Evolutionary conservation across 2,888 invertebrate species (phyloP).

Genomic region (Zygaena filipendulae): DNA sequence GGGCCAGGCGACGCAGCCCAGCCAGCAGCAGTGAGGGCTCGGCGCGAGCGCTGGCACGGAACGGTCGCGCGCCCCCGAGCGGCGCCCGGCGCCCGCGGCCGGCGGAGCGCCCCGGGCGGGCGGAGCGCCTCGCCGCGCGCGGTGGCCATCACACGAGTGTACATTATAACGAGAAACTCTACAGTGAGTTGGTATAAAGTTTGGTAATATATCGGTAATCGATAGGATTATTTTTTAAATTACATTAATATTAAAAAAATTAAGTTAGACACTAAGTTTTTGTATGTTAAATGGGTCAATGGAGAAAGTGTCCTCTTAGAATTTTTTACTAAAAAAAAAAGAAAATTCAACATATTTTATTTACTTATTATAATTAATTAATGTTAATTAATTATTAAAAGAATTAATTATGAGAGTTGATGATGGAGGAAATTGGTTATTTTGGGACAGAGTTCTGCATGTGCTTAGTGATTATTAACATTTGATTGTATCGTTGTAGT

Average conservation of each 20-base stretch:
- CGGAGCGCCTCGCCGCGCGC: too few species aligned
- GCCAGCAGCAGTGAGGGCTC: conserved; percentile 46
- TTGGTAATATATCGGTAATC: conserved; percentile 28
- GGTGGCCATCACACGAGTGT: too few species aligned
- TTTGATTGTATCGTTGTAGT: too few species aligned
- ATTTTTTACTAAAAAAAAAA: conserved; percentile 58
- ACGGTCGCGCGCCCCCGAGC: conserved; percentile 22
- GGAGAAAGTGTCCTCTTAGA: conserved; percentile 54
- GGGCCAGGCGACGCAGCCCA: conserved; percentile 39
- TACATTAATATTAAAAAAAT: conserved; percentile 48
- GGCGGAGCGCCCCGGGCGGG: conserved; percentile 8
- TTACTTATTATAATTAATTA: too few species aligned
- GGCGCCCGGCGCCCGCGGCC: conserved; percentile 18
- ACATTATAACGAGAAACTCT: conserved; percentile 22
- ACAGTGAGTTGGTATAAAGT: conserved; percentile 38
- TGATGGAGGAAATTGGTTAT: too few species aligned
- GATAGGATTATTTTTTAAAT: conserved; percentile 52
- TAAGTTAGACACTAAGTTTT: conserved; percentile 45
- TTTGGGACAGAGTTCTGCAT: too few species aligned
- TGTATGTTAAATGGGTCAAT: conserved; percentile 58
- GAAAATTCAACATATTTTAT: too few species aligned
- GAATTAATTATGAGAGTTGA: too few species aligned
- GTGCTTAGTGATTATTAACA: too few species aligned
- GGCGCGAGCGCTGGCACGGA: conserved; percentile 12
- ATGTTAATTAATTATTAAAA: too few species aligned